phyloP scores from a whole-genome alignment of 92 coral and sea anemone species.

The Phenganax stokvisi region DNA sequence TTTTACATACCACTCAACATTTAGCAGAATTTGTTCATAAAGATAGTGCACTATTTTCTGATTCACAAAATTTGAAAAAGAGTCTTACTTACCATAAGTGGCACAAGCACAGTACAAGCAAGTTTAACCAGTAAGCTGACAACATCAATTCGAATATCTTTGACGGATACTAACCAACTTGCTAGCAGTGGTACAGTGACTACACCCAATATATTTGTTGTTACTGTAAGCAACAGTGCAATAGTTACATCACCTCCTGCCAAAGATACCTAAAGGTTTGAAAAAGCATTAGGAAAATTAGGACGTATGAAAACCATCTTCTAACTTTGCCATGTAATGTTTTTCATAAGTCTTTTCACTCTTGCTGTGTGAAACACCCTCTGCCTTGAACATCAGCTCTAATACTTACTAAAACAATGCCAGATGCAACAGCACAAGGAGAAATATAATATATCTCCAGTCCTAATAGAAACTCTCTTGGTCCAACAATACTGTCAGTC shows the following conservation, averaged over 20 bases:
- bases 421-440: slow-evolving; percentile 91
- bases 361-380: too few relatives aligned
- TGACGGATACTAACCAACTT: slow-evolving; percentile 73
- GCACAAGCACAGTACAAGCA: slow-evolving; percentile 68
- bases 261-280: slow-evolving; percentile 56
- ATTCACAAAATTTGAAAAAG: not conserved
- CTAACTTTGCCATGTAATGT: not conserved
- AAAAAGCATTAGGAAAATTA: not conserved
- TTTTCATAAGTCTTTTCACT: not conserved
- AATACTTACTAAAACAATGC: slow-evolving; percentile 74
- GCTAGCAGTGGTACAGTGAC: slow-evolving; percentile 73
- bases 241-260: slow-evolving; percentile 86
- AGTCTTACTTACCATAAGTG: slow-evolving; percentile 69
- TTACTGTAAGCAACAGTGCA: slow-evolving; percentile 80
- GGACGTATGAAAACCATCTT: not conserved
- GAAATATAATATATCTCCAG: slow-evolving; percentile 75
- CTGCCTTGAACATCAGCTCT: too few relatives aligned
- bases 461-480: slow-evolving; percentile 69
- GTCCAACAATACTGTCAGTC: slow-evolving; percentile 71
- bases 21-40: not conserved
- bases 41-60: not conserved
- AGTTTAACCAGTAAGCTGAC: slow-evolving; percentile 65
- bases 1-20: not conserved
- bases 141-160: slow-evolving; percentile 63
- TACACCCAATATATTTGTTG: slow-evolving; percentile 73